Conservation (phyloP, 2,113 vertebrate genomes). For the Arothron firmamentum region DNA sequence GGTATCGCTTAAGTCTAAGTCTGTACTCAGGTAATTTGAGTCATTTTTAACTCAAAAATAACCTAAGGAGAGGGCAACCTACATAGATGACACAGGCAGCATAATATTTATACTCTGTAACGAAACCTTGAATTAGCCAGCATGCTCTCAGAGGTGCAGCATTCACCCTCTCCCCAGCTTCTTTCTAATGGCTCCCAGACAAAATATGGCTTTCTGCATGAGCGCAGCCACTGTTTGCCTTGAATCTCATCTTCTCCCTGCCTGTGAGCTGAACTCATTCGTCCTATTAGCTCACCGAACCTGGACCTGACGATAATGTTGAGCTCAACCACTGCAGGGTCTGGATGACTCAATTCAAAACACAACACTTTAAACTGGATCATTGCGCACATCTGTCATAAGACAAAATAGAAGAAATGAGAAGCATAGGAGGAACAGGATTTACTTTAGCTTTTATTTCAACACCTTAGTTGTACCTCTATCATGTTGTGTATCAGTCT, state of each 20-base stretch:
- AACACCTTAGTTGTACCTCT: conserved; percentile 74
- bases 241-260: conserved; percentile 48
- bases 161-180: conserved; percentile 33
- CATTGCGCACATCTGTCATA: conserved; percentile 46
- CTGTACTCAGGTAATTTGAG: conserved; percentile 9
- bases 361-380: conserved; percentile 39
- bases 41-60: conserved; percentile 6
- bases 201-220: conserved; percentile 29
- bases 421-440: conserved; percentile 42
- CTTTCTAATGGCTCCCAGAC: conserved; percentile 25
- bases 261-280: conserved; percentile 39
- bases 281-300: conserved; percentile 46
- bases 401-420: conserved; percentile 44
- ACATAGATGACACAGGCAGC: conserved; percentile 1
- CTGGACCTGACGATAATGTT: conserved; percentile 48
- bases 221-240: conserved; percentile 40
- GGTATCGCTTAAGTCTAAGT: conserved; percentile 10
- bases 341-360: conserved; percentile 55
- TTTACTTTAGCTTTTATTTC: conserved; percentile 75
- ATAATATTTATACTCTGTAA: conserved; percentile 25
- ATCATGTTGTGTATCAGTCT: conserved; percentile 66
- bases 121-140: conserved; percentile 22
- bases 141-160: conserved; percentile 13
- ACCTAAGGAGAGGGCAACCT: conserved; percentile 2
- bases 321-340: conserved; percentile 32